Base-by-base conservation (phyloP, 2,888 invertebrate species). In the Horisme vitalbata region DNA sequence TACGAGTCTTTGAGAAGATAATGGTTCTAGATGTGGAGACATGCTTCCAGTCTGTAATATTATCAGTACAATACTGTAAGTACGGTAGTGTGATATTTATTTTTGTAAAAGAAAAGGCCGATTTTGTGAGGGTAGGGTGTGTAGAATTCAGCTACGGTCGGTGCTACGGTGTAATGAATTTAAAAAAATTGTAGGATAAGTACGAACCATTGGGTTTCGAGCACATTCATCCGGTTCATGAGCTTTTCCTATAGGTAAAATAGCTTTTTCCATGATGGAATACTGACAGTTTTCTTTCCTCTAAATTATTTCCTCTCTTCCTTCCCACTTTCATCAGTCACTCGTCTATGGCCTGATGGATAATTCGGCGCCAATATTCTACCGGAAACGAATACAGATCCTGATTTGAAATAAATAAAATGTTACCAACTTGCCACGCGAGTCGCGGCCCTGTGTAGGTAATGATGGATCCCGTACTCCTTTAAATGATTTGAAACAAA, bases 221-320 rank as follows among this genome's bases (percentile, higher is more conserved):
- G 86, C 88, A 59, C 68, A 73, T 72, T 87, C 85, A 34, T 58
- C 38, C 3, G 87, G 85, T 61, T 83, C 81, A 31, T 59, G 59
- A 24, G 87, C 86, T 9, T 61, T 75, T 65, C 74, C 76, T 12
- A 52, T 59, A 2, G 87, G 81, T 62, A 84, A 67, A 59, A 75
- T 68, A 11, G 61, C 77, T 33, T 68, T 68, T 46, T 74, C 63
- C 79, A 80, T 79, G 24, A 23, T 61, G 43, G 3, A 36, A 36
- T 28, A 10, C 26, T 34, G 41, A 39, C 14, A 23, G 13, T 15
- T 36, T 3, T 26, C 11, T 4, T 34, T 10, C 24, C 28, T 20
- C 13, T 33, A 44, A 18, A 28, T 30, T 11, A 15, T 18, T 1
- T 26, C n/a, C 27, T 15, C 20, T 20, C 10, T 21, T 20, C 4